These are phyloP conservation scores for Polymixis flavicincta DNA, from an alignment of 2,888 invertebrate species.

Conservation along the genomic window DNA sequence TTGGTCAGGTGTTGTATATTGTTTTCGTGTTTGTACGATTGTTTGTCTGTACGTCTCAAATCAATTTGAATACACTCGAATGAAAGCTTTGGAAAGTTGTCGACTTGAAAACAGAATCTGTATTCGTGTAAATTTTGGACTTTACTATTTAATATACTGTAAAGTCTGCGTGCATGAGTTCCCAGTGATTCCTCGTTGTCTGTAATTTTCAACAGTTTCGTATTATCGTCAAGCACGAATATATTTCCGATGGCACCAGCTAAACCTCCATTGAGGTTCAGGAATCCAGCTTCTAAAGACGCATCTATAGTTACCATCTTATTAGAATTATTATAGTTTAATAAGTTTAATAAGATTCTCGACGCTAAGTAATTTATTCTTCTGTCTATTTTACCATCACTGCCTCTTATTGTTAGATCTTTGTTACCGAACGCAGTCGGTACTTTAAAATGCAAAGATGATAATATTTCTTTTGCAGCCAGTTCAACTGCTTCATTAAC, in stretches of 20 bases:
- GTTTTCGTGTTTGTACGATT: neutral
- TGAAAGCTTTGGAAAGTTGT: slow-evolving; percentile 23
- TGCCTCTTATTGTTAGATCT: slow-evolving; percentile 47
- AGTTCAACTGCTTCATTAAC: slow-evolving; percentile 38
- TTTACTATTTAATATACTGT: neutral
- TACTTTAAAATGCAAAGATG: slow-evolving; percentile 27
- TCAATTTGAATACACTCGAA: neutral
- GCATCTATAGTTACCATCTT: slow-evolving; percentile 34
- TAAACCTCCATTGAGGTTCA: neutral
- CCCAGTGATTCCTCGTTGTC: neutral
- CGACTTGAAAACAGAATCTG: slow-evolving; percentile 6
- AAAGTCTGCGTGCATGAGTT: neutral
- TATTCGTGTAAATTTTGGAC: slow-evolving; percentile 22
- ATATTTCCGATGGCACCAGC: slow-evolving; percentile 3
- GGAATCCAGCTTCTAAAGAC: neutral
- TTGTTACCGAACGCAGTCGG: slow-evolving; percentile 55
- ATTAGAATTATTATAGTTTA: neutral
- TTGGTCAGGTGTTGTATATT: neutral
- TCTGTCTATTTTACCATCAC: slow-evolving; percentile 15
- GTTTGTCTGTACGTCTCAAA: neutral
- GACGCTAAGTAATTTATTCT: neutral
- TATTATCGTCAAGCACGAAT: neutral
- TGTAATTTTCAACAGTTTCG: neutral
- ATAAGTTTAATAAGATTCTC: neutral
- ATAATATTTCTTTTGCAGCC: slow-evolving; percentile 30